These are phyloP conservation scores for Mesorhabditis belari DNA, from an alignment of 2,888 invertebrate genomes.

Conservation along the genomic window DNA sequence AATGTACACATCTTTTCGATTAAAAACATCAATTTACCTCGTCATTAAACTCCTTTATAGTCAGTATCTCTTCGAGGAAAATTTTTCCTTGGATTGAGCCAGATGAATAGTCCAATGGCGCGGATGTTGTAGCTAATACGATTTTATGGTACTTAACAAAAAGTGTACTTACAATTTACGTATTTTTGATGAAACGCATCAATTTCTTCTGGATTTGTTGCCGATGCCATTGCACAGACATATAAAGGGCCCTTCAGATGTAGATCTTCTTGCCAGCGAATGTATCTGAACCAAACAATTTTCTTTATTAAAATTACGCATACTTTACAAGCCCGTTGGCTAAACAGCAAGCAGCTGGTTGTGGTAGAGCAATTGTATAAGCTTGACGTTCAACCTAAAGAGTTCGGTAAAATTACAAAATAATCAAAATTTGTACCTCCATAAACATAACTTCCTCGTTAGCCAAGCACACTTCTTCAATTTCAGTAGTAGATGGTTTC, in stretches of 20 bases:
- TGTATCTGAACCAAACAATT: slow-evolving; percentile 6
- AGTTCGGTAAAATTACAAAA: too few species aligned
- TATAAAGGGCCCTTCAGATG: slow-evolving; percentile 33
- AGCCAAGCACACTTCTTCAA: background rate
- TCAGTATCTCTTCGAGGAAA: slow-evolving; percentile 26
- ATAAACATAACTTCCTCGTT: background rate
- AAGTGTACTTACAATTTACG: slow-evolving; percentile 11
- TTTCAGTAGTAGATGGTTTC: background rate
- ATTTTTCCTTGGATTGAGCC: slow-evolving; percentile 33
- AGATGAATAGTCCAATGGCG: slow-evolving; percentile 18
- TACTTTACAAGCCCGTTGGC: slow-evolving; percentile 20
- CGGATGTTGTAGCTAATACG: background rate
- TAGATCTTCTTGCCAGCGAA: slow-evolving; percentile 26
- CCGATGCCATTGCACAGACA: slow-evolving; percentile 16
- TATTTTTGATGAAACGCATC: slow-evolving; percentile 11
- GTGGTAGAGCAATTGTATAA: slow-evolving; percentile 17
- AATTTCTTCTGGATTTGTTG: slow-evolving; percentile 11
- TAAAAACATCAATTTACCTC: slow-evolving; percentile 13
- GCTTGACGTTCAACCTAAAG: slow-evolving; percentile 28
- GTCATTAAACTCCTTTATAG: slow-evolving; percentile 23
- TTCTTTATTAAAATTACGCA: background rate
- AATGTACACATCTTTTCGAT: slow-evolving; percentile 7
- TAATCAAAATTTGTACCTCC: too few species aligned
- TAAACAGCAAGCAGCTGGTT: slow-evolving; percentile 26
- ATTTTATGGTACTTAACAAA: background rate